Base-by-base conservation (phyloP, 2,113 vertebrate species). In the Cricetomys ansorgei region DNA sequence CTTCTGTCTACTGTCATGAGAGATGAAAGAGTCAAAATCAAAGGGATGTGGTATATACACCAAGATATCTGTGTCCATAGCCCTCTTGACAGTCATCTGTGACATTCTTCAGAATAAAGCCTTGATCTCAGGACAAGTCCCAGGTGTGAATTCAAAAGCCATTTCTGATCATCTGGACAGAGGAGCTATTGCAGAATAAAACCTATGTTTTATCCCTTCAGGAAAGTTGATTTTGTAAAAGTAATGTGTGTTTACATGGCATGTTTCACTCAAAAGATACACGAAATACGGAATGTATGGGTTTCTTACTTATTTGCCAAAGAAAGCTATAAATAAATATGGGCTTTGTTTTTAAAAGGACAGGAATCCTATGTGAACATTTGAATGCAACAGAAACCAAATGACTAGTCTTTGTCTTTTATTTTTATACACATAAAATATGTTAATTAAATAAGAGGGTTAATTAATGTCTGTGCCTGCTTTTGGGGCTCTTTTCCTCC, bases 1-100 rank as follows among this genome's bases (percentile, higher is more conserved):
- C 31, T 67, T 59, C 31, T 9, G 45, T 40, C 29, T 77, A n/a
- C 2, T 1, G 23, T 31, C 12, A 43, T 70, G 0, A 15, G 13
- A 90, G 70, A 57, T n/a, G 7, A 59, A 64, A 80, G 57, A 64
- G 16, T 2, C 15, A 37, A 83, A 21, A 15, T 59, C 2, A 16
- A 3, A 12, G 12, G 31, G 7, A 40, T 8, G 7, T 4, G 6
- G 5, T 23, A 5, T 25, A 4, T 2, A 9, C 12, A 45, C 31
- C 8, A 50, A 69, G 3, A 37, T n/a, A 34, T 80, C 17, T 43
- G 1, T 37, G 55, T 23, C 50, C 17, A 3, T 13, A 15, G 17
- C 1, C 1, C 50, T 64, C 8, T 19, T 40, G 12, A 45, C 45
- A 62, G 73, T 59, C 12, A 59, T 6, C 37, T 37, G 27, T 15